A percentile compares a stretch with the other conserved stretches of the same genome.
phyloP scores from a whole-genome alignment of 2,797 vertebrate species.

The Pseudocheirus occidentalis region DNA sequence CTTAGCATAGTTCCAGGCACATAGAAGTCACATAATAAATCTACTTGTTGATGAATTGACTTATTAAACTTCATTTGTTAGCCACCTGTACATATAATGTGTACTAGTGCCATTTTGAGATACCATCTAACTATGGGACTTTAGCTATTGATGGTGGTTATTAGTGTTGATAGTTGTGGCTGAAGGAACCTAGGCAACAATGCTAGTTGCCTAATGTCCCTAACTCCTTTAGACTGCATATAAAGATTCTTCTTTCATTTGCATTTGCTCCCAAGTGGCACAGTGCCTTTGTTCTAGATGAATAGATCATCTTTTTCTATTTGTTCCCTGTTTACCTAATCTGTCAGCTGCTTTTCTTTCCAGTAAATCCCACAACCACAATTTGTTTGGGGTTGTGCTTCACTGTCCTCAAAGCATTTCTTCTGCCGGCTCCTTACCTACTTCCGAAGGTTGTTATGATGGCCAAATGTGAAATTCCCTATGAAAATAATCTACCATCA shows the following conservation, averaged over 20 bases:
- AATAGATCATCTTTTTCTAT: background rate
- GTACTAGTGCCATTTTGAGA: background rate
- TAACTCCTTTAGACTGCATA: background rate
- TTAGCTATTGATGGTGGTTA: background rate
- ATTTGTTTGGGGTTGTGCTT: conserved; percentile 14
- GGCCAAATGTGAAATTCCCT: background rate
- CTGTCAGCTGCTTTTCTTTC: background rate
- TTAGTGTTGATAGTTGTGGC: background rate
- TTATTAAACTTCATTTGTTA: background rate
- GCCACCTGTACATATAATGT: background rate
- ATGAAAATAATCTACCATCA: background rate
- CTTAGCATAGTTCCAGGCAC: background rate
- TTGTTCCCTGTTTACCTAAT: background rate
- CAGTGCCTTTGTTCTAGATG: background rate
- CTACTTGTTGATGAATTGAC: background rate
- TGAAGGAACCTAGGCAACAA: background rate
- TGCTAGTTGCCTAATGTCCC: background rate
- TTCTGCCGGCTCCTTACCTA: background rate
- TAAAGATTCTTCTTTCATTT: background rate
- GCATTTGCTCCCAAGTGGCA: background rate
- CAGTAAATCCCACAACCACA: conserved; percentile 2
- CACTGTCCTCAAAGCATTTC: conserved; percentile 3
- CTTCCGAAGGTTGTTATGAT: background rate
- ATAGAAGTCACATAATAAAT: background rate
- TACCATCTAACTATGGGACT: background rate